Base-by-base conservation (phyloP, 1,140 invertebrate genomes). In the Macrosteles quadrilineatus region DNA sequence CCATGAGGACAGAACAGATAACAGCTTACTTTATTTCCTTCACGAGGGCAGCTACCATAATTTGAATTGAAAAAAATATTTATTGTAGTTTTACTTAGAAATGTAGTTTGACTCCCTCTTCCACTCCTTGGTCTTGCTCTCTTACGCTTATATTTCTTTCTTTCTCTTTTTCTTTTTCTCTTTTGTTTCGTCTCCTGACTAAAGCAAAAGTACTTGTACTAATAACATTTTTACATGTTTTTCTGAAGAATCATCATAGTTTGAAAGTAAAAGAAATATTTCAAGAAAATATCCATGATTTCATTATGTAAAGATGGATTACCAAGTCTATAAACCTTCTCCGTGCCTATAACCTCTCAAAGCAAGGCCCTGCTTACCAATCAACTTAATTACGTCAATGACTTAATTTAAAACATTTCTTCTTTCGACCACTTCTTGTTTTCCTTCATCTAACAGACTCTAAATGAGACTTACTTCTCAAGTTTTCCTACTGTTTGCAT, bases 241-340 rank as follows among this genome's bases (percentile, higher is more conserved):
- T n/a, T n/a, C n/a, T n/a, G n/a, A n/a, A n/a, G n/a, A n/a, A n/a
- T n/a, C n/a, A n/a, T n/a, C n/a, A n/a, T n/a, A n/a, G n/a, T 63
- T 63, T 3, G 59, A 63, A 23, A 63, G 27, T 6, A 63, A 29
- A 63, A 63, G 59, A 63, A 63, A 14, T 23, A 63, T 63, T 63
- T 63, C 59, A 23, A 63, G 30, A 30, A 63, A 63, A n/a, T 63
- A 23, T 63, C 59, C 27, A 30, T 63, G 59, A 27, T 63, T 63
- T n/a, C n/a, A n/a, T n/a, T n/a, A n/a, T n/a, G n/a, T 19, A 57
- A 6, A 57, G n/a, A 6, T 9, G 6, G n/a, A 21, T 57, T 21
- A 19, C 25, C n/a, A n/a, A n/a, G n/a, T n/a, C n/a, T n/a, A n/a
- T n/a, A n/a, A n/a, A n/a, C n/a, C n/a, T n/a, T n/a, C n/a, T n/a